Evolutionary conservation across 2,113 vertebrate genomes (phyloP), one percentile per base, ranked within the genome.

Genomic region (Entelurus aequoreus): DNA sequence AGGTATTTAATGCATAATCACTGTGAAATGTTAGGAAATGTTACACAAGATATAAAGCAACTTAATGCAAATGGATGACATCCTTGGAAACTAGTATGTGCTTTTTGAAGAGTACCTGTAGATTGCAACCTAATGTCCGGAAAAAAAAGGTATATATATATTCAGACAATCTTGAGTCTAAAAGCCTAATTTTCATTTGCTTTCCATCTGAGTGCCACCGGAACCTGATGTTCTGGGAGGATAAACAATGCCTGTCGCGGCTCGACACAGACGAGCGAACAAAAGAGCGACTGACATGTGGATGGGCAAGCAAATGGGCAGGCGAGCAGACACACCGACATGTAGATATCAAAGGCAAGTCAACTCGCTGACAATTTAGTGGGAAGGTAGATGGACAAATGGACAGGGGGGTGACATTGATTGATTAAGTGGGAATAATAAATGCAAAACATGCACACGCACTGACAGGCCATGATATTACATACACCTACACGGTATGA

Each of bases 161-260:
- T 73, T 56, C 55, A 54, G 66, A 81, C 83, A 67, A 79, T 75
- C 74, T 68, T 72, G 69, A 69, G 71, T 71, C 83, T 90, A 88
- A 90, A 91, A 89, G 87, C 87, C 85, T 86, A 87, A 87, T 90
- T 90, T 87, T 67, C 78, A 81, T 82, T 85, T 77, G 75, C 81
- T 77, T 88, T 88, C 86, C 85, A 78, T 81, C 75, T 79, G 77
- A 89, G 68, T 82, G 80, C 60, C 65, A 78, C 50, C 65, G 61
- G 58, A 83, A 82, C 66, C 73, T 79, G 78, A 78, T 62, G 66
- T 80, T 79, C 58, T 48, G 65, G 58, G 72, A 70, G 61, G 75
- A 83, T 86, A 86, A 89, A 87, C 75, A 83, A 81, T 76, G 84
- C 80, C 83, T 88, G 85, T 86, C 84, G 68, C 55, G 48, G n/a